phyloP scores from a whole-genome alignment of 2,797 vertebrate genomes.

The Lophius americanus region DNA sequence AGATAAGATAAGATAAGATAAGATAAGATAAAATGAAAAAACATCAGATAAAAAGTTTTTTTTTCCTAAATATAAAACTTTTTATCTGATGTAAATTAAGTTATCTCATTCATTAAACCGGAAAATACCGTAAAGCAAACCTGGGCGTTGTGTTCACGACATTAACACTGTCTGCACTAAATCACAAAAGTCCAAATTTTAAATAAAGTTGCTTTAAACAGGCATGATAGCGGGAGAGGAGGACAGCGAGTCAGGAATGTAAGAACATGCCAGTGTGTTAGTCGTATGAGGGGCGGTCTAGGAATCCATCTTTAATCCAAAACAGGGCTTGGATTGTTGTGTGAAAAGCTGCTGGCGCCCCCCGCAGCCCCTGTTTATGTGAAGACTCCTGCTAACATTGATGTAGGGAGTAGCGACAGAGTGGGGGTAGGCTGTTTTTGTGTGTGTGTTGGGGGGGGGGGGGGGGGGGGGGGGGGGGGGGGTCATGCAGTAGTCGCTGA shows the following conservation, averaged over 20 bases:
- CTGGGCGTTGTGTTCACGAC: no score
- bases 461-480: not conserved
- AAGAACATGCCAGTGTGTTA: not conserved
- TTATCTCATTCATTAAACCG: no score
- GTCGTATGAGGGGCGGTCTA: slow-evolving; percentile 1
- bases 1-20: no score
- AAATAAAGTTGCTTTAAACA: slow-evolving; percentile 28
- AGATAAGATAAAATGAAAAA: no score
- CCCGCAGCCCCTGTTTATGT: slow-evolving; percentile 67
- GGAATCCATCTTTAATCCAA: slow-evolving; percentile 59
- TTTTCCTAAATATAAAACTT: no score
- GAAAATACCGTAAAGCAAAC: no score
- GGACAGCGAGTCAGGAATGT: slow-evolving; percentile 24
- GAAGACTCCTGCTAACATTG: slow-evolving; percentile 59
- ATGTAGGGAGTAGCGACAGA: slow-evolving; percentile 26
- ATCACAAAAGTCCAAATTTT: slow-evolving; percentile 1
- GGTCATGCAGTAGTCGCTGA: slow-evolving; percentile 47
- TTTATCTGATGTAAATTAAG: no score
- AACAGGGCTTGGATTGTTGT: slow-evolving; percentile 68
- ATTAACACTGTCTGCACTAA: no score
- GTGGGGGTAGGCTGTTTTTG: slow-evolving; percentile 11
- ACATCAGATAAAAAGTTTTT: no score
- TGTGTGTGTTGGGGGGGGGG: not conserved
- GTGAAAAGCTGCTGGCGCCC: slow-evolving; percentile 62
- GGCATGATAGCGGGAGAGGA: slow-evolving; percentile 14